phyloP scores from a whole-genome alignment of 2,797 vertebrate species.

The Rhinatrema bivittatum region DNA sequence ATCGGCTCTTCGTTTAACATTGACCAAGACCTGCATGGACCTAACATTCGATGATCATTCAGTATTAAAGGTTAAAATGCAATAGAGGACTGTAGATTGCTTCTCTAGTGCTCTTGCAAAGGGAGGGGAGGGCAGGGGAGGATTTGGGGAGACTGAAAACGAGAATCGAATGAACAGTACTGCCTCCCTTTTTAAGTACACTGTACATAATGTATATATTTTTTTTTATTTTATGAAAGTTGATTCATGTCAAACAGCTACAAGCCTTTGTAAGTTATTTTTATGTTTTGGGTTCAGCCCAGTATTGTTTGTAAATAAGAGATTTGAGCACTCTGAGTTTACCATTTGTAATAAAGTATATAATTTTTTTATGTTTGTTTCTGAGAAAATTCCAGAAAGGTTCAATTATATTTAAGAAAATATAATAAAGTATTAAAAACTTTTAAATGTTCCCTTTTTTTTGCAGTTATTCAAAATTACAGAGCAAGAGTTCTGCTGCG shows the following conservation, averaged over 20 bases:
- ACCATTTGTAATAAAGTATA: slow-evolving; percentile 96
- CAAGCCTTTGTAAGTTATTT: slow-evolving; percentile 88
- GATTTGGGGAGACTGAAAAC: slow-evolving; percentile 1
- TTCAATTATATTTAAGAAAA: slow-evolving; percentile 88
- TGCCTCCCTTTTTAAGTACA: slow-evolving; percentile 62
- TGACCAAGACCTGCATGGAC: slow-evolving; percentile 91
- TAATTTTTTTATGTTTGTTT: slow-evolving; percentile 90
- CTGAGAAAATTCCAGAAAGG: slow-evolving; percentile 79
- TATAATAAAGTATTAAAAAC: slow-evolving; percentile 77
- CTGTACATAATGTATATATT: slow-evolving; percentile 63
- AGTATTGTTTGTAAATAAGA: slow-evolving; percentile 98
- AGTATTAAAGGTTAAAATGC: slow-evolving; percentile 85
- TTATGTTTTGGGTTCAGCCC: slow-evolving; percentile 92
- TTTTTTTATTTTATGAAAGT: slow-evolving; percentile 87
- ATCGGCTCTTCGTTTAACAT: slow-evolving; percentile 65
- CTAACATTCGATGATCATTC: slow-evolving; percentile 76
- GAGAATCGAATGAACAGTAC: slow-evolving; percentile 42
- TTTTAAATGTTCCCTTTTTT: slow-evolving; percentile 33
- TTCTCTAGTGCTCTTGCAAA: slow-evolving; percentile 66
- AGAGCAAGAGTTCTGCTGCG: too few species aligned
- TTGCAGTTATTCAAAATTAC: slow-evolving; percentile 9
- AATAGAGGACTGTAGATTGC: slow-evolving; percentile 78
- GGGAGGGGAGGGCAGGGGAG: slow-evolving; percentile 14
- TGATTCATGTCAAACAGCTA: slow-evolving; percentile 83
- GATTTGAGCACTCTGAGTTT: slow-evolving; percentile 89